Base-by-base conservation (phyloP, 92 coral and sea anemone genomes). In the Porites divaricata region DNA sequence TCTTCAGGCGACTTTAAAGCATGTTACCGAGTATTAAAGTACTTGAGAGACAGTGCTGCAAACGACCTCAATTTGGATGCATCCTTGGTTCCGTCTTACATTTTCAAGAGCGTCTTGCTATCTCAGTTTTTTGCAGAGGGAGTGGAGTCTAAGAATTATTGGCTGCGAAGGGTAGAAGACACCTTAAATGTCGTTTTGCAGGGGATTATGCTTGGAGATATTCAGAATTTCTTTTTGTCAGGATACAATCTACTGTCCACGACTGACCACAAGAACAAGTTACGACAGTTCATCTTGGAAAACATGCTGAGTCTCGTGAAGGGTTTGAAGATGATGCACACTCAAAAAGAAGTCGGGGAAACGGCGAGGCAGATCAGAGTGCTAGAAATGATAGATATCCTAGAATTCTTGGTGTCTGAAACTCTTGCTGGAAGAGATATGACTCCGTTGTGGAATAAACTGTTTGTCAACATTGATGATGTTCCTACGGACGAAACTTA, bases 281-380 rank as follows among this genome's bases (percentile, higher is more conserved):
- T 74, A 21, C 82, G 82, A 19, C 82, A 62, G 82, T 77, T 19
- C 62, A 20, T 77, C 35, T 16, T 77, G 70, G 82, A 77, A 63
- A 67, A 77, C 8, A 77, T 77, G 82, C 25, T 77, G 15, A 62
- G 12, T 19, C 56, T 8, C 58, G 61, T 77, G 28, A 77, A 63
- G 16, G 59, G 72, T 16, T 25, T 63, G 20, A 67, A 77, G 21
- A 48, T 77, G 72, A 45, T 1, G 0, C n/a, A 2, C 71, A 28
- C 82, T 8, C 51, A 4, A 41, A n/a, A 62, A 1, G 57, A 77
- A 2, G 72, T 62, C 13, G 16, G 35, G 1, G 82, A 77, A 26
- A 77, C 4, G 35, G 62, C 15, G 14, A n/a, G 25, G 26, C 82
- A 77, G 70, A 77, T 77, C 35, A 77, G 72, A 59, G 25, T 77